Evolutionary conservation across 2,797 vertebrate genomes (phyloP).

Genomic region (Girardinus metallicus): DNA sequence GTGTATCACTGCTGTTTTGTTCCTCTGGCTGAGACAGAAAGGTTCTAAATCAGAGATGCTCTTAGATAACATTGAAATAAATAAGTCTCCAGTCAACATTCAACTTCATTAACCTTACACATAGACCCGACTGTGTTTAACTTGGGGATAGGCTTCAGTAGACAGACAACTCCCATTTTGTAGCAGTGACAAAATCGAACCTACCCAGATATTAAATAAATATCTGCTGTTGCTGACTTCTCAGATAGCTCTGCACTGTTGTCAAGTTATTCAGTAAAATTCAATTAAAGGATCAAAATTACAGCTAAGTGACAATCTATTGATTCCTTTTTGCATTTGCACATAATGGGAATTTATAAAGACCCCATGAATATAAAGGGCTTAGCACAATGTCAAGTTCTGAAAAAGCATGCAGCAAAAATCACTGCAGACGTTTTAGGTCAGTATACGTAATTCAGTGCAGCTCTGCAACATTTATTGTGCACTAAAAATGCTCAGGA

Average conservation of each 20-base stretch:
- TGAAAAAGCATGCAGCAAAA: not conserved
- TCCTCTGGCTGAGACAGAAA: not conserved
- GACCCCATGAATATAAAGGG: not conserved
- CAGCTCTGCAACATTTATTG: conserved; percentile 19
- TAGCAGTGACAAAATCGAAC: not conserved
- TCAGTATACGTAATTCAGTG: not conserved
- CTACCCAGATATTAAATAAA: conserved; percentile 19
- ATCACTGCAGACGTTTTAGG: not conserved
- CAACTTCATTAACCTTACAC: conserved; percentile 8
- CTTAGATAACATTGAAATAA: not conserved
- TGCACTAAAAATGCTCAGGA: conserved; percentile 7
- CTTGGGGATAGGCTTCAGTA: conserved; percentile 8
- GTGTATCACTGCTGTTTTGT: not conserved
- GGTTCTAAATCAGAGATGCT: not conserved
- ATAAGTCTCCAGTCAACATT: not conserved
- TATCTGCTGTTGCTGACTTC: not conserved
- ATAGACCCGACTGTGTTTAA: not conserved
- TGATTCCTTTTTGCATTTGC: not conserved
- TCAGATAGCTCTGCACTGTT: not conserved
- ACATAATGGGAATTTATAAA: not conserved
- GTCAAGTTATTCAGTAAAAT: not conserved
- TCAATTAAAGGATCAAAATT: conserved; percentile 16
- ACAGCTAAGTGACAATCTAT: conserved; percentile 20
- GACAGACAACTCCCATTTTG: conserved; percentile 7
- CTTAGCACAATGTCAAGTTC: not conserved